phyloP scores from a whole-genome alignment of 1,140 invertebrate species.

The Listronotus bonariensis region DNA sequence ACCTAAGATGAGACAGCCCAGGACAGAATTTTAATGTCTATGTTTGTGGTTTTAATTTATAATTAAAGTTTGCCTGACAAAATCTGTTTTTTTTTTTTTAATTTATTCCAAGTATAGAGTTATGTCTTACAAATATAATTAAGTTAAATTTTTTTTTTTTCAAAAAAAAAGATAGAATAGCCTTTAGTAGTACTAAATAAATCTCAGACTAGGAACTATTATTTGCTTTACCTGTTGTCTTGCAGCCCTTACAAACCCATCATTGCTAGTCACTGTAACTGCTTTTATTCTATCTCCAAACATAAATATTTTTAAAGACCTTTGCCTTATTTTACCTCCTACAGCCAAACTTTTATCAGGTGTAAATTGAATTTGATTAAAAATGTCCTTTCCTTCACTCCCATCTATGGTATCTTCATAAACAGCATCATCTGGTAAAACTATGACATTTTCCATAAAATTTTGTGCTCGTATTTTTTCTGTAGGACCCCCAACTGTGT shows the following conservation, averaged over 20 bases:
- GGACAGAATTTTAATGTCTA: too few species aligned
- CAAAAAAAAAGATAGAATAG: too few species aligned
- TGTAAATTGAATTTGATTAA: conserved; percentile 49
- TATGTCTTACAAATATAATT: too few species aligned
- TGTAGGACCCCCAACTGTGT: conserved; percentile 75
- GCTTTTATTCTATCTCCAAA: conserved; percentile 82
- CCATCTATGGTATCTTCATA: conserved; percentile 43
- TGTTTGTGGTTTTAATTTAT: too few species aligned
- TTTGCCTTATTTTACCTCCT: conserved; percentile 75
- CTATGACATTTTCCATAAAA: conserved; percentile 67
- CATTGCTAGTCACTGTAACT: conserved; percentile 89
- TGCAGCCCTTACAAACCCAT: conserved; percentile 86
- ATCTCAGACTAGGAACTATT: not conserved
- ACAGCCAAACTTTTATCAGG: conserved; percentile 56
- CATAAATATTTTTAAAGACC: conserved; percentile 83
- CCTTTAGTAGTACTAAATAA: too few species aligned
- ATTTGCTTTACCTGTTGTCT: conserved; percentile 72
- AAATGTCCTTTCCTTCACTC: conserved; percentile 41
- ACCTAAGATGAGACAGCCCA: too few species aligned
- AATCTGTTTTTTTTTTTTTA: too few species aligned
- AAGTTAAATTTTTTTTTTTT: too few species aligned
- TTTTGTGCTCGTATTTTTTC: conserved; percentile 73
- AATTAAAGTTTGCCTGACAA: too few species aligned
- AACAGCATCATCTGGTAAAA: conserved; percentile 72
- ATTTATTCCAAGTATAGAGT: too few species aligned